phyloP scores from a whole-genome alignment of 1,140 invertebrate genomes.

The Zaprionus nigranus region DNA sequence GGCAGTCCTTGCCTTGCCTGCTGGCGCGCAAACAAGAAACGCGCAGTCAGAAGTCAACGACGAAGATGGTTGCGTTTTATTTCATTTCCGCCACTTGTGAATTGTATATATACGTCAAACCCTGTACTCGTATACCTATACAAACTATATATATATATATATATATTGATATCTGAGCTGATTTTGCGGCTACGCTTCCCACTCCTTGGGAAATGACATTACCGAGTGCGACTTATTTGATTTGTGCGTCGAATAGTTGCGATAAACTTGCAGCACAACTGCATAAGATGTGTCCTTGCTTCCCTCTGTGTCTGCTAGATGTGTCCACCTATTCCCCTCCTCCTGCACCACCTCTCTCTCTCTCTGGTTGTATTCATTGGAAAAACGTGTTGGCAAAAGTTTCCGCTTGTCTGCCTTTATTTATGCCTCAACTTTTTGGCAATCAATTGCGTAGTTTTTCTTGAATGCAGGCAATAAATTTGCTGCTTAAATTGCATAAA shows the following conservation, averaged over 20 bases:
- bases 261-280: not conserved
- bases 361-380: not conserved
- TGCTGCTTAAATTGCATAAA: not conserved
- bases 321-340: not conserved
- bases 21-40: conserved; percentile 14
- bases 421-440: conserved; percentile 21
- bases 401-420: conserved; percentile 3
- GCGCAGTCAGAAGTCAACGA: conserved; percentile 1
- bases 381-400: conserved; percentile 14
- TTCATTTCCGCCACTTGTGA: conserved; percentile 41
- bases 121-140: not conserved
- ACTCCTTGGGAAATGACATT: conserved; percentile 32
- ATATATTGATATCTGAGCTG: conserved; percentile 12
- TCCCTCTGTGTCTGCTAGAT: too few species aligned
- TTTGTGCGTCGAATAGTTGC: conserved; percentile 18
- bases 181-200: conserved; percentile 18
- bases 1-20: conserved; percentile 11
- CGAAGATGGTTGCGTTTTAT: conserved; percentile 33
- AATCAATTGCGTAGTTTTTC: conserved; percentile 11
- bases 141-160: conserved; percentile 4
- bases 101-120: conserved; percentile 1
- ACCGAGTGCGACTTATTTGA: conserved; percentile 41
- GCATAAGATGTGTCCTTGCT: not conserved
- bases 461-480: conserved; percentile 6
- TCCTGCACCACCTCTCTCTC: not conserved